Base-by-base conservation (phyloP, 2,888 invertebrate species). In the Melikaiella ostensackeni region DNA sequence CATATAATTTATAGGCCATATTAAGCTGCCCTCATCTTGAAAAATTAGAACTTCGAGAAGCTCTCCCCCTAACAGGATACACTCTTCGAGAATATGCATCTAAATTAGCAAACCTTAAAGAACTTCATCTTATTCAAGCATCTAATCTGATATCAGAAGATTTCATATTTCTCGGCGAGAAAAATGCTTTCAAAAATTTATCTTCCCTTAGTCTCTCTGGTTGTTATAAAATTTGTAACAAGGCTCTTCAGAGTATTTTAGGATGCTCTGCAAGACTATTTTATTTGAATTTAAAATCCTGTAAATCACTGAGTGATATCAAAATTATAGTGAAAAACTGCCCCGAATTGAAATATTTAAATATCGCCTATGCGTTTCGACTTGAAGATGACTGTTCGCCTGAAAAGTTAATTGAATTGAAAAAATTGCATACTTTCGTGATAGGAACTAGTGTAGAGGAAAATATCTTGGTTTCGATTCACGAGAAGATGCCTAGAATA, bases 1-100 rank as follows among this genome's bases (percentile, higher is more conserved):
- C 6, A 50, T 50, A n/a, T 50, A 50, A 50, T 50, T 50, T n/a
- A 50, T n/a, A 50, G n/a, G 50, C n/a, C n/a, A 50, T 50, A 50
- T n/a, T 50, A 50, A 50, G n/a, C 50, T 50, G n/a, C n/a, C 50
- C 50, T 50, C 50, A 50, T n/a, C 8, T 50, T 50, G 50, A 50
- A 50, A 50, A 50, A 50, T 50, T 50, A 50, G 50, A 50, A 50
- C 50, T 50, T 2, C 50, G 3, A 9, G 9, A 50, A n/a, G 50
- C 50, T 50, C 3, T 50, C n/a, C 2, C n/a, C n/a, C 9, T 50
- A n/a, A 50, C n/a, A 50, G 50, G 50, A 50, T 9, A n/a, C n/a
- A 50, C 50, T 50, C n/a, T 50, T 9, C 50, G 50, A 50, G n/a
- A n/a, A n/a, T n/a, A n/a, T n/a, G n/a, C 50, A n/a, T n/a, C 50